These are phyloP conservation scores for Chloropsis cyanopogon DNA, from an alignment of 2,113 vertebrate genomes.

Conservation along the genomic window DNA sequence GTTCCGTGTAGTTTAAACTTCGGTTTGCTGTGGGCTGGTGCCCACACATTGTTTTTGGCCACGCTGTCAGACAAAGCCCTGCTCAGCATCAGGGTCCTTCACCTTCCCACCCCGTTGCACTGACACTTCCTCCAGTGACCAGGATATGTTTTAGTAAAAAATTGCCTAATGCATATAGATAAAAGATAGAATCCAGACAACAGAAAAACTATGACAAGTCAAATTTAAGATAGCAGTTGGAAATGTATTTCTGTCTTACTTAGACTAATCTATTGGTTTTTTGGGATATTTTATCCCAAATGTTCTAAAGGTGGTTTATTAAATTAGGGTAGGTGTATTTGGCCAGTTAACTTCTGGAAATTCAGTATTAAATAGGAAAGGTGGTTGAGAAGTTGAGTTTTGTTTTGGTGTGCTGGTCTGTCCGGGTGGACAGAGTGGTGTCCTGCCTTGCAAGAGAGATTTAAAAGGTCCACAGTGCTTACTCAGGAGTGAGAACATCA, in stretches of 20 bases:
- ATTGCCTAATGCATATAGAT: neutral
- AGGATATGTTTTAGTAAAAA: neutral
- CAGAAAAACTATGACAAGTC: neutral
- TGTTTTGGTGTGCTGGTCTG: neutral
- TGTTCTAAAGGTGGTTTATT: neutral
- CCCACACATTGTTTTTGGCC: neutral
- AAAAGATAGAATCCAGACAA: neutral
- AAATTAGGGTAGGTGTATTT: neutral
- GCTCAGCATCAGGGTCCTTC: neutral
- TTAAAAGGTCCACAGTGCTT: conserved; percentile 86
- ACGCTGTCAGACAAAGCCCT: neutral
- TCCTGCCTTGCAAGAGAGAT: conserved; percentile 76
- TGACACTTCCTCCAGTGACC: neutral
- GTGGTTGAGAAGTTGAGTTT: neutral
- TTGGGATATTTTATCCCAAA: accelerated
- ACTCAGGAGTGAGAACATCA: conserved; percentile 94
- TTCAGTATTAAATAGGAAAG: neutral
- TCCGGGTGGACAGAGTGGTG: conserved; percentile 72
- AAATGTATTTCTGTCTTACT: neutral
- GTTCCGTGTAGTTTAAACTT: neutral
- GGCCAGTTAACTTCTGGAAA: neutral
- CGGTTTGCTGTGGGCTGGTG: neutral
- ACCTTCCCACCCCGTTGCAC: neutral
- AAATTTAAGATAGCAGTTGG: neutral
- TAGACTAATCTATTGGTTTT: neutral